Evolutionary conservation across 2,888 invertebrate genomes (phyloP).

Genomic region (Pristionchus maxplancki): DNA sequence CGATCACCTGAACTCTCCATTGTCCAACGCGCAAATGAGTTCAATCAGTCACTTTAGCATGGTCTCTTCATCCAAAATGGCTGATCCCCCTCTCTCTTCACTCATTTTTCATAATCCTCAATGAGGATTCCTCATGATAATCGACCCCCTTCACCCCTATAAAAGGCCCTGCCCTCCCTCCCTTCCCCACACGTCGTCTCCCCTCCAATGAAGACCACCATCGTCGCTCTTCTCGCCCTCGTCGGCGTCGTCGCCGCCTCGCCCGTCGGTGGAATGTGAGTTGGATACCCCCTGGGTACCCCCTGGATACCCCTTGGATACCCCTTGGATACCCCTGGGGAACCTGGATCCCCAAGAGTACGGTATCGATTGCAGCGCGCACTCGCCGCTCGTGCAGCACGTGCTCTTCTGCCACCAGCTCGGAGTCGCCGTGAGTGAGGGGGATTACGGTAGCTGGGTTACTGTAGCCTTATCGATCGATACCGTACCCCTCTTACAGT

Average conservation of each 20-base stretch:
- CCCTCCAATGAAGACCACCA: not conserved
- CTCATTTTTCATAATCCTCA: not conserved
- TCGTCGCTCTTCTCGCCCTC: not conserved
- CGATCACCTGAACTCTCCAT: too few relatives aligned
- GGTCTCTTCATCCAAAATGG: not conserved
- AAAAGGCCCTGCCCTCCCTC: not conserved
- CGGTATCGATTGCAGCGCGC: not conserved
- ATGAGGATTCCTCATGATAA: not conserved
- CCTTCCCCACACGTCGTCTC: not conserved
- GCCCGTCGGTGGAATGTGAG: not conserved
- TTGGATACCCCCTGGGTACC: not conserved
- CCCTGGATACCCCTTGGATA: not conserved
- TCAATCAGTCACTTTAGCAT: not conserved
- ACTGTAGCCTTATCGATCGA: not conserved
- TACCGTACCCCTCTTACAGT: not conserved
- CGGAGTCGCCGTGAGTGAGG: not conserved
- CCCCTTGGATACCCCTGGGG: too few relatives aligned
- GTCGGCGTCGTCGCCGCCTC: not conserved
- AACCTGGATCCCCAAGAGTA: too few relatives aligned
- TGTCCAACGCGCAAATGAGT: too few relatives aligned
- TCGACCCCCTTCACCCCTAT: not conserved
- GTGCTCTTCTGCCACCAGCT: conserved; percentile 4
- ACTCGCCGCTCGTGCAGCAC: not conserved
- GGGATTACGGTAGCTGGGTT: not conserved
- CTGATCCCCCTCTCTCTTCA: not conserved